Evolutionary conservation across 2,888 invertebrate genomes (phyloP), one percentile per base, ranked within the genome.

Genomic region (Synanthedon tipuliformis): DNA sequence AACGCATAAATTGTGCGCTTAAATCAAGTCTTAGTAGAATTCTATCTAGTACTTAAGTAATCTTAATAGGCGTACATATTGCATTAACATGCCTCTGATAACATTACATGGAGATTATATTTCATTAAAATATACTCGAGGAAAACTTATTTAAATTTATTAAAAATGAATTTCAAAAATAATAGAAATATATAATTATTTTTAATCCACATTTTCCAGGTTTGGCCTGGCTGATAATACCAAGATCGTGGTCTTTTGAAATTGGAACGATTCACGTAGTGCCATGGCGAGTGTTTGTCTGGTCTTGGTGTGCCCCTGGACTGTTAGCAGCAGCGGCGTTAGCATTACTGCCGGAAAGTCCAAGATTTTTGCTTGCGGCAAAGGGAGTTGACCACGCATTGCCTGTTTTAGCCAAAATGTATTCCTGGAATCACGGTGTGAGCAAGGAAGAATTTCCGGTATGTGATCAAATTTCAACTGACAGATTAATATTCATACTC

Each of bases 201-300:
- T 23, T 23, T 23, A 23, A 23, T 23, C 0, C 23, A 23, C 23
- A 23, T 23, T 23, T 5, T 5, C 1, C 5, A 90, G 93, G 90
- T 56, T 69, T 92, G 52, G 93, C 93, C 0, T 92, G 92, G 90
- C 63, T 89, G 1, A 89, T 94, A 18, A 89, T 94, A 40, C 94
- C 94, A 0, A 72, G 89, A 0, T 69, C 79, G 50, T 80, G 89
- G 73, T 81, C 88, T 0, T 70, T 88, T 45, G 60, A 72, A 0
- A 53, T 89, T 0, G 80, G 78, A 8, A 60, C 64, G 4, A 64
- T 92, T 54, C 67, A 72, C 1, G 88, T 92, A 51, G 89, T 90
- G n/a, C 92, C 94, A 0, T 95, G 95, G 95, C 88, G 95, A 3
- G 73, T 92, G 2, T 92, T 94, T 59, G 75, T 95, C 8, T 88